Evolutionary conservation across 2,113 vertebrate genomes (phyloP), one percentile per base, ranked within the genome.

Genomic region (Rhea pennata): DNA sequence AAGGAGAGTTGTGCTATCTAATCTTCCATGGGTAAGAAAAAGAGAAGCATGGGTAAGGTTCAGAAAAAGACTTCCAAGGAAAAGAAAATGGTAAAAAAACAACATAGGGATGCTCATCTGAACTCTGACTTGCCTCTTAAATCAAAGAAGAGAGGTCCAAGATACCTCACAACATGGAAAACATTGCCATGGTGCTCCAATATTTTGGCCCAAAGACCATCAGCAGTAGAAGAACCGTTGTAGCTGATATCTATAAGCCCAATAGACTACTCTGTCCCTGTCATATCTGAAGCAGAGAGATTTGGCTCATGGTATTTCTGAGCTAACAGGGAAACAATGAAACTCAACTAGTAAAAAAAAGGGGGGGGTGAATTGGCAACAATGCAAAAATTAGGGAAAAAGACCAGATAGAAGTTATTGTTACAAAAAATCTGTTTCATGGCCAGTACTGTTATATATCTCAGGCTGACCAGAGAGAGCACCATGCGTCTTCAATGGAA

Each of bases 301-400:
- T 61, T 88, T 95, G 92, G 92, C 71, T 88, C 50, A 4, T 7
- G 29, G 26, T 4, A 39, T 39, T 81, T 93, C 88, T 96, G 94
- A 96, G 62, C 71, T 96, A 91, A 96, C 36, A 73, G 78, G 20
- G 46, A 93, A 97, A 93, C 62, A 95, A 95, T 70, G 84, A 92
- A 83, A 90, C 14, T 42, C 13, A 33, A 8, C 9, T 51, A 42
- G 4, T 20, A 12, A 44, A 82, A 27, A 64, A 65, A 31, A 58
- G 33, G 70, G 50, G 58, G 19, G 20, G 29, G 53, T 87, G 88
- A 91, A 58, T 27, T 94, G 94, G 83, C 76, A 93, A 94, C 62
- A 9, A 5, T 29, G 53, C 16, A 33, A 71, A 33, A 85, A 84
- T 67, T 71, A 46, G 83, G 69, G 69, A 78, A 91, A 90, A 0